Conservation (phyloP, 2,797 vertebrate species). For the Gadopsis bispinosus region DNA sequence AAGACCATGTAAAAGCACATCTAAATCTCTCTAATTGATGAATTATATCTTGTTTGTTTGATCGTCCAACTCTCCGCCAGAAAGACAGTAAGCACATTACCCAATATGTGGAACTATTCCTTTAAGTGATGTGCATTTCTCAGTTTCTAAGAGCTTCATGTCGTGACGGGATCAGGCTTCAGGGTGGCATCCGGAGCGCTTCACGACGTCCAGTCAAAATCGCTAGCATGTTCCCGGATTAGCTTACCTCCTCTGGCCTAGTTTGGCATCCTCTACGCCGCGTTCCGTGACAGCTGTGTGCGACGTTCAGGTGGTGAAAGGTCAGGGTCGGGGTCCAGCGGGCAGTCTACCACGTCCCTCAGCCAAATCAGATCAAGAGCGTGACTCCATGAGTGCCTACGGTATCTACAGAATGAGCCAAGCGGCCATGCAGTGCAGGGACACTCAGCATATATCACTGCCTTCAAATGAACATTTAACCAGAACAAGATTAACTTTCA, state of each 20-base stretch:
- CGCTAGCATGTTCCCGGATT: no score
- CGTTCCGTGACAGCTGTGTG: not conserved
- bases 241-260: no score
- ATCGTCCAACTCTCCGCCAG: not conserved
- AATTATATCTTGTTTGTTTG: not conserved
- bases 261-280: no score
- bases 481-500: conserved; percentile 31
- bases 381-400: not conserved
- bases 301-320: not conserved
- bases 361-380: not conserved
- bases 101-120: not conserved
- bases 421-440: not conserved
- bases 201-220: no score
- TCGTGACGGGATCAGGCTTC: not conserved
- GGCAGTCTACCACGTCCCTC: not conserved
- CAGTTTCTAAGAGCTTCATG: not conserved
- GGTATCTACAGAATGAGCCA: not conserved
- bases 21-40: not conserved
- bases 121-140: no score
- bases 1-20: not conserved
- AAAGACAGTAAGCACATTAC: not conserved
- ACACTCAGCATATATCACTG: conserved; percentile 11
- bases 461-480: conserved; percentile 42
- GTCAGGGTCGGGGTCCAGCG: not conserved
- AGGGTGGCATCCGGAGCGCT: not conserved